phyloP scores from a whole-genome alignment of 2,113 vertebrate species.

The Diglossa brunneiventris region DNA sequence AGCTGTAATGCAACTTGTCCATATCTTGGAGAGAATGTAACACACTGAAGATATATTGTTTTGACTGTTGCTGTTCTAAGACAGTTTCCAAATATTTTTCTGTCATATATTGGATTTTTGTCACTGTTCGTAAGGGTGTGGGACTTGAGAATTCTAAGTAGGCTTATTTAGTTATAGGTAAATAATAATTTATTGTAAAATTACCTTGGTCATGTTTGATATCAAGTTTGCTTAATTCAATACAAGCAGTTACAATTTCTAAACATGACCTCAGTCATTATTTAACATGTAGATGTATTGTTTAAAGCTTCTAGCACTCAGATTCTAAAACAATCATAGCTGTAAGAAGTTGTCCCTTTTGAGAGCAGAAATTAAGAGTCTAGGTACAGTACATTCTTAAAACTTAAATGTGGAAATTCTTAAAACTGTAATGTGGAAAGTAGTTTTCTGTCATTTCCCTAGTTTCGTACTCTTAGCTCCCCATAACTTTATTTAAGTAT shows the following conservation, averaged over 20 bases:
- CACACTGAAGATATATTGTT: not conserved
- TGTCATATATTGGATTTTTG: not conserved
- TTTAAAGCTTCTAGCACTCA: not conserved
- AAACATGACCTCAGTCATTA: not conserved
- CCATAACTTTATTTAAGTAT: not conserved
- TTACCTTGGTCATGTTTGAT: not conserved
- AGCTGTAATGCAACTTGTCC: not conserved
- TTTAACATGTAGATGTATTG: not conserved
- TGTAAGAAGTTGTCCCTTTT: not conserved
- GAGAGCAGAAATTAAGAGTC: not conserved
- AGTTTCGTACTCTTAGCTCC: not conserved
- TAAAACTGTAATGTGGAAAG: not conserved
- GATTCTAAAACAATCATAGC: not conserved
- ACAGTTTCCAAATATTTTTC: not conserved
- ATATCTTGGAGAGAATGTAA: not conserved
- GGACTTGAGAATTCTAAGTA: not conserved
- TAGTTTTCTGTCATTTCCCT: not conserved
- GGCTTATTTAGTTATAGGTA: not conserved
- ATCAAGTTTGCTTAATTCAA: not conserved
- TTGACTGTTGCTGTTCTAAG: not conserved
- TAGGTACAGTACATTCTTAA: not conserved
- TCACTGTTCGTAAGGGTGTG: not conserved
- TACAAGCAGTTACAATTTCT: not conserved
- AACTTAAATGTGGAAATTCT: too few relatives aligned
- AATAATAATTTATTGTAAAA: not conserved